A percentile compares a stretch with the other conserved stretches of the same genome.
Evolutionary conservation across 1,140 invertebrate genomes (phyloP).

Genomic region (Diuraphis noxia): DNA sequence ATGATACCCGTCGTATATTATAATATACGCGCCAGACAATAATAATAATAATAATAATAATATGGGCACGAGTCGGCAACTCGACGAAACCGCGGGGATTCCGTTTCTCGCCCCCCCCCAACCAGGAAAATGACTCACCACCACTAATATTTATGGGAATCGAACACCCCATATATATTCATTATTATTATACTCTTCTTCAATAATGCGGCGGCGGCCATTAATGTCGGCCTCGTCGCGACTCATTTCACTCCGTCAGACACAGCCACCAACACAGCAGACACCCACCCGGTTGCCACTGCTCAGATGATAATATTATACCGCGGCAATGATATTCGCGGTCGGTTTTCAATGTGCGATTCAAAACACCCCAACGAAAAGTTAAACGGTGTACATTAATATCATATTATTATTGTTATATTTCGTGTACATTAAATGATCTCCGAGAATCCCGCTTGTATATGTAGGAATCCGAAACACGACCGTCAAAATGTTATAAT

Average conservation of each 20-base stretch:
- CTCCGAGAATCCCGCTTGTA: not conserved
- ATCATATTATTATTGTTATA: not conserved
- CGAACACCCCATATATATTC: constrained; percentile 13
- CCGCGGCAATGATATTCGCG: not conserved
- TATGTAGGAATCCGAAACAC: not conserved
- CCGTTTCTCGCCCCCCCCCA: not conserved
- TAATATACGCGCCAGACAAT: not conserved
- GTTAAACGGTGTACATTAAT: not conserved
- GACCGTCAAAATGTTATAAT: not conserved
- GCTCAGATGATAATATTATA: not conserved
- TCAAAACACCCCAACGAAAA: not conserved
- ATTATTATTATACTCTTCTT: constrained; percentile 11
- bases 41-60: not conserved
- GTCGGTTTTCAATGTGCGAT: not conserved
- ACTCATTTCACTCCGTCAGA: constrained; percentile 33
- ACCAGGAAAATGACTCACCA: constrained; percentile 1
- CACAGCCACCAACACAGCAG: not conserved
- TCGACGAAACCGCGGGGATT: constrained; percentile 31
- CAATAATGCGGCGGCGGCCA: not conserved
- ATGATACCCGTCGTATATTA: not conserved
- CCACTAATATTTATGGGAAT: constrained; percentile 31
- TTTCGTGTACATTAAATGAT: not conserved
- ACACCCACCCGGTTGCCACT: not conserved
- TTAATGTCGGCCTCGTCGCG: not conserved
- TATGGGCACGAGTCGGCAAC: not conserved